Evolutionary conservation across 2,888 invertebrate genomes (phyloP).

Genomic region (Caenorhabditis afra): DNA sequence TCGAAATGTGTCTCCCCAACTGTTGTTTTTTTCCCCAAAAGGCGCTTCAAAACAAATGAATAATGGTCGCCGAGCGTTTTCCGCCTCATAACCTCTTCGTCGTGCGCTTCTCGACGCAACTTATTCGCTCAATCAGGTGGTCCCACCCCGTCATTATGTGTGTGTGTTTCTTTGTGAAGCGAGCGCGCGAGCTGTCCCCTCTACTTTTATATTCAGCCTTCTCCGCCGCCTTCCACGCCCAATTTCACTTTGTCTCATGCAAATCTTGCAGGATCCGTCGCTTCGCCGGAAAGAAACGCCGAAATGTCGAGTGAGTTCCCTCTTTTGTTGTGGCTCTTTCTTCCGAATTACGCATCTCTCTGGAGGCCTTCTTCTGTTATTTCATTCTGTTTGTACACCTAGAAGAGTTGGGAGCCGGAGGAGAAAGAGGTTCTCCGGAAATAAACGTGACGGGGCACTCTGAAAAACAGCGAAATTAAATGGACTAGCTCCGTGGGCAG

Average conservation of each 20-base stretch:
- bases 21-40: conserved; percentile 29
- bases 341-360: conserved; percentile 35
- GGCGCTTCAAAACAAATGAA: conserved; percentile 35
- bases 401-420: background rate
- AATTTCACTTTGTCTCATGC: conserved; percentile 55
- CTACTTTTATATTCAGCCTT: conserved; percentile 14
- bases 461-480: conserved; percentile 25
- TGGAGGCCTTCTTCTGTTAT: conserved; percentile 5
- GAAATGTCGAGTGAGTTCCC: conserved; percentile 54
- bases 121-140: conserved; percentile 16
- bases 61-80: conserved; percentile 21
- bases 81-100: background rate
- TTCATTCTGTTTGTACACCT: conserved; percentile 29
- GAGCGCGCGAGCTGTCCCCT: conserved; percentile 29
- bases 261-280: conserved; percentile 32
- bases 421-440: conserved; percentile 16
- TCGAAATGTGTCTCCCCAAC: conserved; percentile 25
- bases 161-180: conserved; percentile 41
- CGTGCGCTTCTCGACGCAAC: background rate
- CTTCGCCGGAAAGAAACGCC: conserved; percentile 9
- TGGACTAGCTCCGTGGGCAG: background rate
- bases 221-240: conserved; percentile 41
- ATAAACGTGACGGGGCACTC: conserved; percentile 2
- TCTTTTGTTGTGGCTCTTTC: conserved; percentile 3
- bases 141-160: conserved; percentile 29